A percentile compares a stretch with the other conserved stretches of the same genome.
phyloP scores from a whole-genome alignment of 2,113 vertebrate species.

The Taurulus bubalis region DNA sequence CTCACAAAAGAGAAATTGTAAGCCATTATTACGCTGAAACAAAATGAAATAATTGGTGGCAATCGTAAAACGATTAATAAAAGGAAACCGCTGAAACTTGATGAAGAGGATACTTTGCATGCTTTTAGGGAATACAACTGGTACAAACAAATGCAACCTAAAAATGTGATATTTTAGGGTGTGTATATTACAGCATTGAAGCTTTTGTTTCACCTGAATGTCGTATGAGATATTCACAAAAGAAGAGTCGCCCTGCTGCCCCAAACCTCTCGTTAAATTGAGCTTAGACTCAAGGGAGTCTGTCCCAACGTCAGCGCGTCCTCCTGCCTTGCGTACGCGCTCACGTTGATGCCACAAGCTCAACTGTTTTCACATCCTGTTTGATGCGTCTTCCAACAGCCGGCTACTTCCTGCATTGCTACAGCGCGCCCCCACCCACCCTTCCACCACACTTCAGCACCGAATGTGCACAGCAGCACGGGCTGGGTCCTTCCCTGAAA shows the following conservation, averaged over 20 bases:
- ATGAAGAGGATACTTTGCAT: neutral
- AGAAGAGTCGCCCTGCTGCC: neutral
- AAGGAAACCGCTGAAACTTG: neutral
- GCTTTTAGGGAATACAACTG: neutral
- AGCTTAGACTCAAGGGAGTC: neutral
- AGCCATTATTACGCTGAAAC: neutral
- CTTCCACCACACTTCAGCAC: neutral
- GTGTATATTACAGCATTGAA: neutral
- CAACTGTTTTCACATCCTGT: slow-evolving; percentile 82
- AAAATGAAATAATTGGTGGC: neutral
- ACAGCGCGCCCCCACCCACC: slow-evolving; percentile 13
- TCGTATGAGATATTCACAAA: neutral
- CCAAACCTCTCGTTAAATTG: neutral
- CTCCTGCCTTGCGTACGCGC: neutral
- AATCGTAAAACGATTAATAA: neutral
- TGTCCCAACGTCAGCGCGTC: slow-evolving; percentile 22
- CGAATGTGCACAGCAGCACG: neutral
- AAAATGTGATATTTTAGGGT: neutral
- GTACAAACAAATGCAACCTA: neutral
- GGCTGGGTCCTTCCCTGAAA: neutral
- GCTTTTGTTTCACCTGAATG: neutral
- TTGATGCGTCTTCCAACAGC: slow-evolving; percentile 78
- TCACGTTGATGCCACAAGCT: slow-evolving; percentile 35
- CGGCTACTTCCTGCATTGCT: slow-evolving; percentile 79
- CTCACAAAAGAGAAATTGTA: neutral